phyloP scores from a whole-genome alignment of 2,888 invertebrate genomes.

The Sceliomorpha sp. region DNA sequence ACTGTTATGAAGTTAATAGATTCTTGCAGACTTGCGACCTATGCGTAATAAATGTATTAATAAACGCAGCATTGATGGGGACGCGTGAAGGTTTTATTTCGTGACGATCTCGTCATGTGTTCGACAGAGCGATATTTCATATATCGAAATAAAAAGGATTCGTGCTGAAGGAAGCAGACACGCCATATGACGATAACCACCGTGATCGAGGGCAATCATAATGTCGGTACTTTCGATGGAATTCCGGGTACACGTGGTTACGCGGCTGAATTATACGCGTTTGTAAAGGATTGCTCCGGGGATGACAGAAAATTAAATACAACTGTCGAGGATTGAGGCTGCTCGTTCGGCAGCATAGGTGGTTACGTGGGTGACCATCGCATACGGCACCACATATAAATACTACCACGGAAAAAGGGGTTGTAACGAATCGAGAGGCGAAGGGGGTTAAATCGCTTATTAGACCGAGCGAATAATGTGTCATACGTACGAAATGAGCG shows the following conservation, averaged over 20 bases:
- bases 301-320: conserved; percentile 64
- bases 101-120: conserved; percentile 66
- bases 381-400: conserved; percentile 67
- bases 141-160: conserved; percentile 23
- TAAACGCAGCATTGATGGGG: neutral
- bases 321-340: conserved; percentile 61
- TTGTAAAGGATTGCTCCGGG: conserved; percentile 52
- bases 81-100: conserved; percentile 34
- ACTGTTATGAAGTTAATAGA: too few relatives aligned
- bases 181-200: conserved; percentile 69
- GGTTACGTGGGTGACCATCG: conserved; percentile 55
- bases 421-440: conserved; percentile 6
- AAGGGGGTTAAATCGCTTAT: conserved; percentile 19
- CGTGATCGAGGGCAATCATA: conserved; percentile 48
- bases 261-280: conserved; percentile 26
- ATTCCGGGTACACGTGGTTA: conserved; percentile 56
- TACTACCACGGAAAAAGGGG: conserved; percentile 52
- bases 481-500: conserved; percentile 58
- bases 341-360: conserved; percentile 58
- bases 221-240: conserved; percentile 61
- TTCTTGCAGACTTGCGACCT: too few relatives aligned
- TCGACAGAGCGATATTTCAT: conserved; percentile 28
- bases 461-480: conserved; percentile 60
- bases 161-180: conserved; percentile 50
- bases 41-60: conserved; percentile 4